phyloP scores from a whole-genome alignment of 2,113 vertebrate species.

The Vulpes vulpes region DNA sequence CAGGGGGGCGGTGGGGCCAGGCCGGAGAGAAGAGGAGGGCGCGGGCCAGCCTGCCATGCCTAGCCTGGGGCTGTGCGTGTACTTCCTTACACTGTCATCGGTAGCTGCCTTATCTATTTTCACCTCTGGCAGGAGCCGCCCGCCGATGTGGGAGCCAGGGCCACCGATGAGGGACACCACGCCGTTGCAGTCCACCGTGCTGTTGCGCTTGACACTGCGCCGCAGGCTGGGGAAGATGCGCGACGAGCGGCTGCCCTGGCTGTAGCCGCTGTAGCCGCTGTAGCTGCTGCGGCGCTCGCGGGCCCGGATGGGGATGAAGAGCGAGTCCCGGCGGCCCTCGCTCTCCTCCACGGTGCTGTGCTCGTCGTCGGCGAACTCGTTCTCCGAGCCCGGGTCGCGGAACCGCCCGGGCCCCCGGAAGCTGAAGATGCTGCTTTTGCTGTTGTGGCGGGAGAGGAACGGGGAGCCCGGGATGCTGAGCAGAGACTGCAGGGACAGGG shows the following conservation, averaged over 20 bases:
- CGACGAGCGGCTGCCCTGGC: conserved; percentile 95
- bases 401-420: conserved; percentile 92
- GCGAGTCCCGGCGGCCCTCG: conserved; percentile 96
- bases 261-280: conserved; percentile 96
- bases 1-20: fast-evolving
- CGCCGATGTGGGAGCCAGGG: conserved; percentile 91
- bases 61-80: conserved; percentile 87
- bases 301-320: conserved; percentile 96
- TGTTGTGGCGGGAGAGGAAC: conserved; percentile 98
- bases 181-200: conserved; percentile 99
- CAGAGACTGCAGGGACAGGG: conserved; percentile 89
- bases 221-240: conserved; percentile 95
- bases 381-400: conserved; percentile 96
- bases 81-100: conserved; percentile 93
- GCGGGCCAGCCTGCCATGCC: conserved; percentile 90
- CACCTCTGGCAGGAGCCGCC: conserved; percentile 99
- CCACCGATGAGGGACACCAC: conserved; percentile 98
- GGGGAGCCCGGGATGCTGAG: conserved; percentile 98
- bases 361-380: conserved; percentile 98
- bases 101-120: conserved; percentile 97
- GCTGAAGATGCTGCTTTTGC: conserved; percentile 99
- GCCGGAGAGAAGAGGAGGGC: conserved; percentile 63
- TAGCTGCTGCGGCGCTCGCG: conserved; percentile 94
- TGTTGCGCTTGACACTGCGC: conserved; percentile 96
- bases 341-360: conserved; percentile 99